Evolutionary conservation across 2,113 vertebrate genomes (phyloP).

Genomic region (Pholis gunnellus): DNA sequence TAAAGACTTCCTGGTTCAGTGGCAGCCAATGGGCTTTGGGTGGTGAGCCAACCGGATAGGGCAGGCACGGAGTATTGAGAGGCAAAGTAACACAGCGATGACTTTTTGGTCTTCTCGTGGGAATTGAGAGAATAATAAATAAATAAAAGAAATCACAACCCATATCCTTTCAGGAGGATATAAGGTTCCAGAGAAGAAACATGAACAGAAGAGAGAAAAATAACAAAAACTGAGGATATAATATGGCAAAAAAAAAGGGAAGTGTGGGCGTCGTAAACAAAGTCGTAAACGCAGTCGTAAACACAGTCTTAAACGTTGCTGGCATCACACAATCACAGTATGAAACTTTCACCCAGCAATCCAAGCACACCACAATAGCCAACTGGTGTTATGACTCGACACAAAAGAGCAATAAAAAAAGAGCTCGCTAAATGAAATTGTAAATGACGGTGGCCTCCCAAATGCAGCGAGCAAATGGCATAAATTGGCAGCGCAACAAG

Average conservation of each 20-base stretch:
- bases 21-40: background rate
- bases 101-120: background rate
- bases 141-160: background rate
- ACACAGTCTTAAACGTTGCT: constrained; percentile 1
- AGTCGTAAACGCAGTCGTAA: background rate
- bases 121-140: constrained; percentile 8
- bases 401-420: constrained; percentile 37
- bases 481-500: constrained; percentile 60
- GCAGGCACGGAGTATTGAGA: background rate
- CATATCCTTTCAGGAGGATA: background rate
- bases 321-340: constrained; percentile 26
- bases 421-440: constrained; percentile 52
- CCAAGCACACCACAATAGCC: constrained; percentile 15
- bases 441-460: constrained; percentile 57
- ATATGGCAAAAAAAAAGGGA: background rate
- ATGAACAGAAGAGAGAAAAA: background rate
- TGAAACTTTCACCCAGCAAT: constrained; percentile 24
- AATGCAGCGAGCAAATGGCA: constrained; percentile 56
- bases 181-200: background rate
- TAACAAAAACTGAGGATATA: background rate
- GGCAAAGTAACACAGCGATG: background rate
- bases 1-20: background rate
- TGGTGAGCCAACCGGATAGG: background rate
- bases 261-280: background rate
- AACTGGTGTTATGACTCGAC: constrained; percentile 43